Conservation (phyloP, 2,113 vertebrate species). For the Panurus biarmicus region DNA sequence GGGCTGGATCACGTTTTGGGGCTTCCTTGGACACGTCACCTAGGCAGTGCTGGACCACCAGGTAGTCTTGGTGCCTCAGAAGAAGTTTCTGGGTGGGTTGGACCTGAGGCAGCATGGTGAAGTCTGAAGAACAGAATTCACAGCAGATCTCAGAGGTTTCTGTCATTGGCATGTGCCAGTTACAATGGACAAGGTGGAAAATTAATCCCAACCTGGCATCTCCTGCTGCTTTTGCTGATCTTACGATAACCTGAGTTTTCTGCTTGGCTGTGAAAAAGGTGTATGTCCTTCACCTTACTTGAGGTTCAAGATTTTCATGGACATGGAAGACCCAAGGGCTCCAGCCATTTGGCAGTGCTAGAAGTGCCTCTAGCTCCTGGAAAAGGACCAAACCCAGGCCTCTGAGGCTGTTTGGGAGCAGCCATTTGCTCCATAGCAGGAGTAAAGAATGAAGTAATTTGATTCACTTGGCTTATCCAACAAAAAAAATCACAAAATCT, state of each 20-base stretch:
- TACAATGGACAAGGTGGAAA: background rate
- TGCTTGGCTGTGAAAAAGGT: background rate
- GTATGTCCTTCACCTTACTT: background rate
- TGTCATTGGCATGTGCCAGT: background rate
- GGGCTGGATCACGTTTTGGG: background rate
- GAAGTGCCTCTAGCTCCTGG: background rate
- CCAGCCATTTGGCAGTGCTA: background rate
- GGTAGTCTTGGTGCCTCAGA: background rate
- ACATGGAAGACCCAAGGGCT: background rate
- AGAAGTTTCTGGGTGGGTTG: background rate
- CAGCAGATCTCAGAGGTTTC: background rate
- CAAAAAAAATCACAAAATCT: background rate
- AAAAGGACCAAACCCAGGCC: background rate
- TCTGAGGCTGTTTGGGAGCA: background rate
- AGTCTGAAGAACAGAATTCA: background rate
- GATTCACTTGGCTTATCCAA: background rate
- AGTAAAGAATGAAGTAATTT: background rate
- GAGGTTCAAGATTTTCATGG: background rate
- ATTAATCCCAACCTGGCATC: background rate
- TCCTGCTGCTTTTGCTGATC: background rate
- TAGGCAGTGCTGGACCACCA: background rate
- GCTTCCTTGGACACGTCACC: background rate
- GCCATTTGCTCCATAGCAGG: background rate
- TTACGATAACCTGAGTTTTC: background rate
- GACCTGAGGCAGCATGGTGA: background rate